Base-by-base conservation (phyloP, 2,797 vertebrate species). In the Jordanella pulchra region DNA sequence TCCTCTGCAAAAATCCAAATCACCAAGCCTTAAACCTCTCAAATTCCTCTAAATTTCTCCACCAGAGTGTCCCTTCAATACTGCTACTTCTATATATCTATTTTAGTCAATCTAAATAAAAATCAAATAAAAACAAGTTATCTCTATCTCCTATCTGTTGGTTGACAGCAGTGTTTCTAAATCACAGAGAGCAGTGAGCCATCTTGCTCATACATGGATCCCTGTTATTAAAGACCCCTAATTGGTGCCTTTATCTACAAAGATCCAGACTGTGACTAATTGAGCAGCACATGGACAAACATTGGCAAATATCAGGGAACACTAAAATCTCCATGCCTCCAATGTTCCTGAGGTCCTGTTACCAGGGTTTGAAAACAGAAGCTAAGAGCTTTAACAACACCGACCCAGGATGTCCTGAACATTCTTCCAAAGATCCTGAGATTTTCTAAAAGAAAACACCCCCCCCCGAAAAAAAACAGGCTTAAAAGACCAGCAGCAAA, bases 371-470 rank as follows among this genome's bases (percentile, higher is more conserved):
- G 18, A 35, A 60, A 61, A 61, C 58, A 61, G 58, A 61, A 61
- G 30, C 30, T 13, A 10, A 39, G 58, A 61, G 21, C 23, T n/a
- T 61, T 39, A 3, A 5, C 58, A 61, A 39, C 58, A 61, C 13
- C 10, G 39, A 11, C 58, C 58, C 30, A 18, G 25, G 15, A 17
- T 4, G 14, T 47, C 3, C 6, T 30, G 55, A 58, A 32, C 28
- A 10, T 7, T 58, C 1, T 58, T 58, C 55, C 21, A n/a, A 3
- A 3, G 5, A 61, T 30, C 58, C 1, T 13, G 9, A 61, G 21
- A 61, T 61, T 61, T 61, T 61, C 30, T 35, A 61, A 39, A 61
- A 61, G n/a, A n/a, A n/a, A n/a, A n/a, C n/a, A n/a, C n/a, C n/a
- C n/a, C n/a, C n/a, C n/a, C n/a, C n/a, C n/a, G n/a, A n/a, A n/a